Evolutionary conservation across 1,140 invertebrate species (phyloP).

Genomic region (Meloidogyne exigua): DNA sequence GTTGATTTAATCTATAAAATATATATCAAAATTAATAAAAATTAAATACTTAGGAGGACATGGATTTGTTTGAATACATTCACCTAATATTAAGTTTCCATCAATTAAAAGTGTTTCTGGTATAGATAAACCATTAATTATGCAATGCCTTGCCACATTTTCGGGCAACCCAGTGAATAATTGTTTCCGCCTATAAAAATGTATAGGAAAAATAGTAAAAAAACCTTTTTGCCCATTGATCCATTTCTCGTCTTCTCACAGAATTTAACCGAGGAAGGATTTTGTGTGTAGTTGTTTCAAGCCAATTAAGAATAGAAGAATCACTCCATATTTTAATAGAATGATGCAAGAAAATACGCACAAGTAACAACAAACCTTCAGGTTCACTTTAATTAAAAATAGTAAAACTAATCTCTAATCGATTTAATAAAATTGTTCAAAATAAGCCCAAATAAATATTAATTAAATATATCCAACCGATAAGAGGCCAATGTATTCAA

Average conservation of each 20-base stretch:
- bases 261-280: slow-evolving; percentile 32
- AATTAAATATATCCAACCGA: slow-evolving; percentile 24
- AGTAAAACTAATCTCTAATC: neutral
- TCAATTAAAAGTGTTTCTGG: slow-evolving; percentile 13
- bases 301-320: slow-evolving; percentile 29
- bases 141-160: slow-evolving; percentile 37
- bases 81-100: neutral
- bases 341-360: slow-evolving; percentile 42
- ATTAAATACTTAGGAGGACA: slow-evolving; percentile 20
- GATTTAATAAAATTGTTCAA: no score
- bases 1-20: slow-evolving; percentile 6
- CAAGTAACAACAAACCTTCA: slow-evolving; percentile 32
- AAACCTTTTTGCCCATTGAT: slow-evolving; percentile 44
- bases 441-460: no score
- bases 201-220: slow-evolving; percentile 24
- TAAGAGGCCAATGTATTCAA: slow-evolving; percentile 32
- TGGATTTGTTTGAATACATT: slow-evolving; percentile 17
- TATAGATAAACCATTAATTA: slow-evolving; percentile 28
- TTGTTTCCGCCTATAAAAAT: slow-evolving; percentile 33
- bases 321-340: slow-evolving; percentile 36
- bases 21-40: neutral
- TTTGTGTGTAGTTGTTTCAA: slow-evolving; percentile 42
- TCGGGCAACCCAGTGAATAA: slow-evolving; percentile 40
- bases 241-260: slow-evolving; percentile 22
- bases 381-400: slow-evolving; percentile 38